Conservation (phyloP, 1,140 invertebrate genomes). For the Aleiodes sp. region DNA sequence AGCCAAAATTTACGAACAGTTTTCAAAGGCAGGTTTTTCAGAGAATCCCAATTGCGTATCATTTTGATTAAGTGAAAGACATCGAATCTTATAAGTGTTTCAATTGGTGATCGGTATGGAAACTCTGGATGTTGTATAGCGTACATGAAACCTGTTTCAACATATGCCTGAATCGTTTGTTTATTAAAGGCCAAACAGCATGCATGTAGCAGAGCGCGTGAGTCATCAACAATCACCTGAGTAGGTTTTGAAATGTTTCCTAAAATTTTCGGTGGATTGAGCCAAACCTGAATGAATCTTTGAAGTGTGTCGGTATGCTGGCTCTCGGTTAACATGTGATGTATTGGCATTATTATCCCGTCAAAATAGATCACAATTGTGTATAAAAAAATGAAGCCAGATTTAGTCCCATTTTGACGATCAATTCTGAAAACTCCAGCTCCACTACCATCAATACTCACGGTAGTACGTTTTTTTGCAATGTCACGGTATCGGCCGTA, state of each 20-base stretch:
- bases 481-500: conserved; percentile 20
- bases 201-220: conserved; percentile 22
- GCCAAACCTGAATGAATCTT: conserved; percentile 18
- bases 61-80: not conserved
- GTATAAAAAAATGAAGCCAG: conserved; percentile 33
- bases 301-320: conserved; percentile 18
- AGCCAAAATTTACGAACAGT: not conserved
- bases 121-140: not conserved
- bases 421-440: conserved; percentile 11
- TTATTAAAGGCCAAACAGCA: not conserved
- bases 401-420: not conserved
- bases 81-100: not conserved
- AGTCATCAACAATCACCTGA: conserved; percentile 24
- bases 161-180: not conserved
- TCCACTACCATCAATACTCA: conserved; percentile 26
- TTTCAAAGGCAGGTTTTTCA: not conserved
- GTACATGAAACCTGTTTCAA: not conserved
- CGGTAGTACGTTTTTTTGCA: not conserved
- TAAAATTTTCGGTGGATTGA: not conserved
- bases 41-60: not conserved
- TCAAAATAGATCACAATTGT: conserved; percentile 34
- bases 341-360: conserved; percentile 36
- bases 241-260: not conserved
- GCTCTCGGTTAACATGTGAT: conserved; percentile 28
- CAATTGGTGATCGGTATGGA: not conserved